phyloP scores from a whole-genome alignment of 2,797 vertebrate species.

The Pantherophis vulpinus region DNA sequence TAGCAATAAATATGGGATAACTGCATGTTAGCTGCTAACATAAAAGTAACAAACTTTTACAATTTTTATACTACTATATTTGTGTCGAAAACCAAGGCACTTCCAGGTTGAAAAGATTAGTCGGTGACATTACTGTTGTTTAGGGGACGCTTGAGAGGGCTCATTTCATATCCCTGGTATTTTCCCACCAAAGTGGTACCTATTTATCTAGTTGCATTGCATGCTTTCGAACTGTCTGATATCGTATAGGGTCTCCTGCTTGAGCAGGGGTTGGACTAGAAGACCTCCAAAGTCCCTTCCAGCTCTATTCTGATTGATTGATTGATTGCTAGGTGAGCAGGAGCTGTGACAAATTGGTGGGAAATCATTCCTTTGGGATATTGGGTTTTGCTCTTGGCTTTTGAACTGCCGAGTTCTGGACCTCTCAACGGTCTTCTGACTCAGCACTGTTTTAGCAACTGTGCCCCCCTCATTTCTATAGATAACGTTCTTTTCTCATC shows the following conservation, averaged over 20 bases:
- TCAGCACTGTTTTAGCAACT: neutral
- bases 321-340: neutral
- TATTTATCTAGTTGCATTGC: neutral
- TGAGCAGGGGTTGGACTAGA: neutral
- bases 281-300: neutral
- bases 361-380: neutral
- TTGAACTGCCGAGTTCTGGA: neutral
- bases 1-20: neutral
- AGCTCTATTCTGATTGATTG: neutral
- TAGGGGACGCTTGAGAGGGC: neutral
- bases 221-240: neutral
- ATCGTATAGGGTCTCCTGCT: neutral
- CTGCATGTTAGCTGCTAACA: neutral
- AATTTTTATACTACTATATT: neutral
- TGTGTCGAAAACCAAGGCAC: neutral
- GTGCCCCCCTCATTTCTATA: neutral
- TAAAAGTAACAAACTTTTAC: neutral
- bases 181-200: neutral
- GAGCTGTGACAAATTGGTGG: neutral
- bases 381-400: neutral
- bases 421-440: neutral
- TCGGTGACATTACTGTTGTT: neutral
- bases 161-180: neutral
- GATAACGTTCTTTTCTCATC: neutral
- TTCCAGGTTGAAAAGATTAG: neutral